Evolutionary conservation across 2,797 vertebrate genomes (phyloP), one percentile per base, ranked within the genome.

Genomic region (Mormyrops attenuatus): DNA sequence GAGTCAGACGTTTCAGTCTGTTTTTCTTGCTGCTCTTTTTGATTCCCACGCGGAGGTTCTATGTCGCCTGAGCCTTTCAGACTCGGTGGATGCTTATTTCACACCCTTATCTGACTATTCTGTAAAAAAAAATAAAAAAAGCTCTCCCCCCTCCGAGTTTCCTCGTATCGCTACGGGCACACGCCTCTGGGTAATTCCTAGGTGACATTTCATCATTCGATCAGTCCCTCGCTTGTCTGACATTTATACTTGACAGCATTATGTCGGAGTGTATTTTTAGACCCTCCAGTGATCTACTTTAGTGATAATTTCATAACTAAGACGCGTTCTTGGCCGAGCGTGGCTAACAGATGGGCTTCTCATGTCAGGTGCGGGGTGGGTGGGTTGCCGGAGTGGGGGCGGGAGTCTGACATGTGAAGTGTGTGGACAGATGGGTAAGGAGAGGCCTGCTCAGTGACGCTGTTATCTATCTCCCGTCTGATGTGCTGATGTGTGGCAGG

Each of bases 301-400:
- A 80, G 88, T 4, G 13, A 88, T 44, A 77, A 77, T 88, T 80
- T 88, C 47, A 52, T 82, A 80, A 50, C 66, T 53, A 77, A 66
- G 87, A 88, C 41, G 60, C 73, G 84, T 89, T 92, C 88, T 91
- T 91, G 91, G 91, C 90, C 88, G 87, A 84, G 85, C 55, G 53
- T 88, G 41, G 73, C 85, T 41, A 88, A 91, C 91, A 92, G 91
- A 91, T 91, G 91, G 91, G 91, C 88, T 89, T 84, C 88, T 87
- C 22, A 88, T 91, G 90, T 89, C 91, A 90, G 91, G 91, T 91
- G 90, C 50, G 60, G 88, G 85, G 89, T 69, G 87, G 89, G 87
- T 80, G 49, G 47, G 84, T 53, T 53, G 47, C 22, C 4, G 52
- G 52, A 15, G 52, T 26, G 30, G 52, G 34, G 38, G 87, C 11